Evolutionary conservation across 1,140 invertebrate genomes (phyloP).

Genomic region (Antheraea pernyi): DNA sequence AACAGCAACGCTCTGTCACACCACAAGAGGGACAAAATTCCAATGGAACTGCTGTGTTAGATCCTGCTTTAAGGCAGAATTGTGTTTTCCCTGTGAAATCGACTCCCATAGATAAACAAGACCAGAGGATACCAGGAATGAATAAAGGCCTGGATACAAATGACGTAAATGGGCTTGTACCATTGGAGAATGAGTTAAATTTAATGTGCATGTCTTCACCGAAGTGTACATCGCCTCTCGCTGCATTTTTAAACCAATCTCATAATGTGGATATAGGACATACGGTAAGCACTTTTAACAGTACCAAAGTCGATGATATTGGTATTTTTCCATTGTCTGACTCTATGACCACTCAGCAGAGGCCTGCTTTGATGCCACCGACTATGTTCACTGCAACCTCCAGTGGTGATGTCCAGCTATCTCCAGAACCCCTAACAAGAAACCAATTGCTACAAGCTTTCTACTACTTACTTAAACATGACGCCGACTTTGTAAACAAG

Average conservation of each 20-base stretch:
- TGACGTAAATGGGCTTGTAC: slow-evolving; percentile 65
- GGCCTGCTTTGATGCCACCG: slow-evolving; percentile 89
- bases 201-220: slow-evolving; percentile 77
- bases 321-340: slow-evolving; percentile 71
- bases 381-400: slow-evolving; percentile 86
- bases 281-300: slow-evolving; percentile 61
- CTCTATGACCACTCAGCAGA: slow-evolving; percentile 77
- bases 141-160: slow-evolving; percentile 51
- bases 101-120: slow-evolving; percentile 65
- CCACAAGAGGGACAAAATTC: slow-evolving; percentile 79
- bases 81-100: slow-evolving; percentile 72
- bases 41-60: slow-evolving; percentile 62
- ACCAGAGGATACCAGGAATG: slow-evolving; percentile 51
- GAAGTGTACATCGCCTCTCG: slow-evolving; percentile 73
- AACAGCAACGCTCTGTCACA: slow-evolving; percentile 88
- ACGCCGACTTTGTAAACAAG: slow-evolving; percentile 91
- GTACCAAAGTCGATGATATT: slow-evolving; percentile 65
- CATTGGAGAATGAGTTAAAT: slow-evolving; percentile 77
- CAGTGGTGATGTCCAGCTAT: slow-evolving; percentile 47
- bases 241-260: slow-evolving; percentile 71
- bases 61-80: slow-evolving; percentile 53
- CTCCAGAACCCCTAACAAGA: slow-evolving; percentile 88
- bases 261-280: slow-evolving; percentile 50
- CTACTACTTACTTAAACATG: slow-evolving; percentile 91
- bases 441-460: slow-evolving; percentile 94